phyloP scores from a whole-genome alignment of 1,140 invertebrate species.

The Papilio aristodemus region DNA sequence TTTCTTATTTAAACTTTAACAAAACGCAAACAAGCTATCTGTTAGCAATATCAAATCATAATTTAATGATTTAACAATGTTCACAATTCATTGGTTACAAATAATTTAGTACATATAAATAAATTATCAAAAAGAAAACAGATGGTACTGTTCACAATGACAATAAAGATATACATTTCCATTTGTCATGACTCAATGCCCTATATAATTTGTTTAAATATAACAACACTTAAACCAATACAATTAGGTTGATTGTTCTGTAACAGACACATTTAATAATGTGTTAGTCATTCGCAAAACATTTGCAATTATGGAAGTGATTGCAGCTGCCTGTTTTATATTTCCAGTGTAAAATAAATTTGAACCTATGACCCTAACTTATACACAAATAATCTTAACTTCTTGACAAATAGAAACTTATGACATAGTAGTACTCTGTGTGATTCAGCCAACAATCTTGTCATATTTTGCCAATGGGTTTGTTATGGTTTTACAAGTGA shows the following conservation, averaged over 20 bases:
- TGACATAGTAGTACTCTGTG: too few species aligned
- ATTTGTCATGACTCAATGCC: constrained; percentile 4
- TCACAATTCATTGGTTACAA: too few species aligned
- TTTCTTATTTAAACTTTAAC: too few species aligned
- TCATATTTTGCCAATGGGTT: too few species aligned
- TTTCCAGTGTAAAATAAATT: not conserved
- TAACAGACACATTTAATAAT: not conserved
- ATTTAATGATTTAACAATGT: too few species aligned
- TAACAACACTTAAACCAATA: not conserved
- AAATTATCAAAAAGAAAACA: constrained; percentile 9
- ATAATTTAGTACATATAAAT: not conserved
- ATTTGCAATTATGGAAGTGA: constrained; percentile 4
- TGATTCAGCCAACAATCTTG: too few species aligned
- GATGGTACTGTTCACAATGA: not conserved
- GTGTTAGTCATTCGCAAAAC: constrained; percentile 1
- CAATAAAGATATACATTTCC: not conserved
- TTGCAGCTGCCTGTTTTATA: not conserved
- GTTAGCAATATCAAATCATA: too few species aligned
- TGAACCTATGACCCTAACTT: constrained; percentile 1
- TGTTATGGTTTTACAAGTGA: too few species aligned
- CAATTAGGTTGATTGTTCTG: not conserved
- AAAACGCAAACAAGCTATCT: too few species aligned
- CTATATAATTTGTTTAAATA: constrained; percentile 4
- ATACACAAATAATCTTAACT: too few species aligned
- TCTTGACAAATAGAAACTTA: too few species aligned